These are phyloP conservation scores for Andrena bucephala DNA, from an alignment of 2,888 invertebrate genomes.

Conservation along the genomic window DNA sequence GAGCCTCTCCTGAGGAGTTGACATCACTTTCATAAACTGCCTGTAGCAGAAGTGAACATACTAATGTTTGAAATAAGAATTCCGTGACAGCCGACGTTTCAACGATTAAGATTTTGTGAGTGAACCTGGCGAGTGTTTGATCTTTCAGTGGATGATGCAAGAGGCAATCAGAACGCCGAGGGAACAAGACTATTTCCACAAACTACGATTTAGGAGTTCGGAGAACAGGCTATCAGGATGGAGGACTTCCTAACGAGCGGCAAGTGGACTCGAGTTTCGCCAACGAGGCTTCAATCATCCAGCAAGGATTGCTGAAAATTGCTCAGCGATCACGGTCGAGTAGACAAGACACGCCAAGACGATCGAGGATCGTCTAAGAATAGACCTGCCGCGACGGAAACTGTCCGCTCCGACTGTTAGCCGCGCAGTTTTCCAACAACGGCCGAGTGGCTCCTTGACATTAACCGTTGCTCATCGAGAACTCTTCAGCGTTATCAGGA, in stretches of 20 bases:
- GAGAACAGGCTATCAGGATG: neutral
- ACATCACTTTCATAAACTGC: neutral
- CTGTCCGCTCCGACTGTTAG: neutral
- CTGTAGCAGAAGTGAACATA: neutral
- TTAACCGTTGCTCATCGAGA: neutral
- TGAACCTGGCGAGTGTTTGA: neutral
- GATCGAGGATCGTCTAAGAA: neutral
- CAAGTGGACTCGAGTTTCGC: neutral
- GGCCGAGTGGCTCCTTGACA: neutral
- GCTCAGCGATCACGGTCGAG: neutral
- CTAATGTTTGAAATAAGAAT: neutral
- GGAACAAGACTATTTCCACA: neutral
- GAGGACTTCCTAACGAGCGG: neutral
- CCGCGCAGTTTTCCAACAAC: neutral
- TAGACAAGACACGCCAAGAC: neutral
- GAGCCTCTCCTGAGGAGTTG: neutral
- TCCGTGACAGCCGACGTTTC: too few species aligned
- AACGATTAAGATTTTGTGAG: constrained; percentile 11
- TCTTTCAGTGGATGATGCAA: neutral
- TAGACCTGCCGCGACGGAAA: neutral
- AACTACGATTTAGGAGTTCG: too few species aligned
- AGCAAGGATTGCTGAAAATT: neutral
- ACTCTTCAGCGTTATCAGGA: neutral
- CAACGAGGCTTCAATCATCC: neutral
- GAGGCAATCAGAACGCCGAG: neutral